A percentile compares a stretch with the other conserved stretches of the same genome.
Conservation (phyloP, 2,888 invertebrate species). For the Oxystoma pomonae region DNA sequence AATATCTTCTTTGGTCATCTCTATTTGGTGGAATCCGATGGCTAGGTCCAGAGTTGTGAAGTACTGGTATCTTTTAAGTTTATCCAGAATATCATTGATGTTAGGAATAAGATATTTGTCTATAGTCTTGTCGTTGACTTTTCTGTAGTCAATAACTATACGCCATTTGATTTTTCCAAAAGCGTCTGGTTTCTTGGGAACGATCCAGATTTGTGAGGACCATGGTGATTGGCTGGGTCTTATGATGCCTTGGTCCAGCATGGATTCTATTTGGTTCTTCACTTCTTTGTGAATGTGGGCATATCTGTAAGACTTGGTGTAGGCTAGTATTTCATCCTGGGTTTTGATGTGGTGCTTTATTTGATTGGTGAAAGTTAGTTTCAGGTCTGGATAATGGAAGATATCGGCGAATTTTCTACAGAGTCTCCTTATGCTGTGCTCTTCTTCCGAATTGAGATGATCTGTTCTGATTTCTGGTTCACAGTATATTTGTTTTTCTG, state of each 20-base stretch:
- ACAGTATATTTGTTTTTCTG: too few relatives aligned
- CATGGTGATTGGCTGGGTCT: too few relatives aligned
- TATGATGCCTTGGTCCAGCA: conserved; percentile 7
- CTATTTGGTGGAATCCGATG: conserved; percentile 24
- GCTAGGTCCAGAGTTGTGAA: conserved; percentile 23
- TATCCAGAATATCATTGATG: too few relatives aligned
- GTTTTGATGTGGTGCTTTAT: not conserved
- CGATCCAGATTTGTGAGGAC: conserved; percentile 6
- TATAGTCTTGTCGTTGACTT: conserved; percentile 1
- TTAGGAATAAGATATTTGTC: not conserved
- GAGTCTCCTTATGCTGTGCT: not conserved
- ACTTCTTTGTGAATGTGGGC: conserved; percentile 6
- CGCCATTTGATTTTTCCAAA: conserved; percentile 8
- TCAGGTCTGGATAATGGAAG: not conserved
- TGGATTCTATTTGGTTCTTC: not conserved
- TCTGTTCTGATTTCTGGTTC: too few relatives aligned
- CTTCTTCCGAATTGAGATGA: too few relatives aligned
- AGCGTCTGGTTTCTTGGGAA: conserved; percentile 4
- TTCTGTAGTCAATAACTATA: conserved; percentile 4
- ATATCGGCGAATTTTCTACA: not conserved
- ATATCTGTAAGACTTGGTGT: too few relatives aligned
- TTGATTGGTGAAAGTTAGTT: too few relatives aligned
- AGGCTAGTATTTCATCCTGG: conserved; percentile 1
- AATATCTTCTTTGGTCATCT: conserved; percentile 19
- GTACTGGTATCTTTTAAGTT: conserved; percentile 17